Percentiles rank a stretch among this genome's conserved stretches.
These are phyloP conservation scores for Meda fulgida DNA, from an alignment of 2,797 vertebrate genomes.

Conservation along the genomic window DNA sequence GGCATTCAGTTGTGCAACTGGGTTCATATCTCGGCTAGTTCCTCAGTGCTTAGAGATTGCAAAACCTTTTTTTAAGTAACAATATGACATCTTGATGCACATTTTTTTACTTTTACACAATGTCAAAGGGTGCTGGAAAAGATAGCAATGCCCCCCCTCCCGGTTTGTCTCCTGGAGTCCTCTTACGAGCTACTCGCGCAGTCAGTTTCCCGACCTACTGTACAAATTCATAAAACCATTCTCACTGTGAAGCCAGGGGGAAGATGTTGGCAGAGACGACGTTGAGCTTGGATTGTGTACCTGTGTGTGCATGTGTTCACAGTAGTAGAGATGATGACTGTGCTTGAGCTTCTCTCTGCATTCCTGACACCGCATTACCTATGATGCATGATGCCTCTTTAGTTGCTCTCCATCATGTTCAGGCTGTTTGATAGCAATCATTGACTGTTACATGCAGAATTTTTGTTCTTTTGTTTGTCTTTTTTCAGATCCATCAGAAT, in stretches of 20 bases:
- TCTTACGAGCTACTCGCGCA: not conserved
- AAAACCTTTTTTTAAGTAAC: not conserved
- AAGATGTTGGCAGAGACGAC: slow-evolving; percentile 53
- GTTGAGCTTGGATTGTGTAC: slow-evolving; percentile 49
- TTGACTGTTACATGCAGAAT: slow-evolving; percentile 81
- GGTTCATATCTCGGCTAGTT: slow-evolving; percentile 33
- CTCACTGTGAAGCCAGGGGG: slow-evolving; percentile 78
- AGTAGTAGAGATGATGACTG: slow-evolving; percentile 46
- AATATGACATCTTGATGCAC: slow-evolving; percentile 23
- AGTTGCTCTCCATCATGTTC: slow-evolving; percentile 49
- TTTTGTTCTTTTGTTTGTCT: slow-evolving; percentile 53
- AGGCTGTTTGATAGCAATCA: slow-evolving; percentile 71
- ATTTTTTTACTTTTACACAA: slow-evolving; percentile 60
- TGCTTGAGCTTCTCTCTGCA: slow-evolving; percentile 62
- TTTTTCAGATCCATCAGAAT: slow-evolving; percentile 41
- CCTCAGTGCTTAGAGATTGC: slow-evolving; percentile 7
- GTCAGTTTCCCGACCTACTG: slow-evolving; percentile 63
- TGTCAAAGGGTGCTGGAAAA: slow-evolving; percentile 55
- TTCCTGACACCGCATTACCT: slow-evolving; percentile 69
- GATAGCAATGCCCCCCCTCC: slow-evolving; percentile 35
- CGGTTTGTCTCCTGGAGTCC: slow-evolving; percentile 24
- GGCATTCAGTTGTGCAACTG: slow-evolving; percentile 7
- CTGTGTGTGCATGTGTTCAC: slow-evolving; percentile 57
- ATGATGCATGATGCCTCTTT: slow-evolving; percentile 61
- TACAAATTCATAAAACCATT: slow-evolving; percentile 65